Conservation (phyloP, 1,140 invertebrate genomes). For the Carposina sasakii region DNA sequence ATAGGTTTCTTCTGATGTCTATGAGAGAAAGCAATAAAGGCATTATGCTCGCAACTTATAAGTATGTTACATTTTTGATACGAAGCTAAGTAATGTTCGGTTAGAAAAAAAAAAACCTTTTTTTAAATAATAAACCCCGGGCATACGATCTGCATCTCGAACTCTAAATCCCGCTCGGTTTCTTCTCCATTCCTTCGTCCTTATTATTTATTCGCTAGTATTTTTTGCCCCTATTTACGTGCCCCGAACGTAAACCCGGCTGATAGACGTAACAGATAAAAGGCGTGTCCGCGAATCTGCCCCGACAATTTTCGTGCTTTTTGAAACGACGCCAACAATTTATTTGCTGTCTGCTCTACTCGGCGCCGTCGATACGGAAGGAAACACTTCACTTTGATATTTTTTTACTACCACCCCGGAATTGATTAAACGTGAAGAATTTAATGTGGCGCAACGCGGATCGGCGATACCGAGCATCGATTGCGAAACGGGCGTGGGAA, state of each 20-base stretch:
- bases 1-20: no score
- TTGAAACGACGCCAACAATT: slow-evolving; percentile 63
- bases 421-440: slow-evolving; percentile 60
- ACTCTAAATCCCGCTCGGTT: slow-evolving; percentile 29
- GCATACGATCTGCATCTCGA: no score
- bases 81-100: no score
- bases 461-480: slow-evolving; percentile 30
- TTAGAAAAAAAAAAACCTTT: no score
- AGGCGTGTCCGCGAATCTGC: slow-evolving; percentile 54
- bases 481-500: slow-evolving; percentile 46
- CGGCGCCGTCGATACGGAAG: slow-evolving; percentile 39
- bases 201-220: slow-evolving; percentile 42
- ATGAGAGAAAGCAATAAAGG: no score
- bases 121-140: slow-evolving; percentile 7
- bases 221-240: slow-evolving; percentile 47
- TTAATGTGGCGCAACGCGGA: slow-evolving; percentile 46
- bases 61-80: no score
- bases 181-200: slow-evolving; percentile 22
- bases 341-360: slow-evolving; percentile 48
- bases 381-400: slow-evolving; percentile 42
- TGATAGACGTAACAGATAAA: slow-evolving; percentile 68
- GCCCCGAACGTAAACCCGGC: slow-evolving; percentile 33
- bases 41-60: no score
- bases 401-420: slow-evolving; percentile 36
- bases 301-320: slow-evolving; percentile 54